Percentiles rank a stretch among this genome's conserved stretches.
phyloP scores from a whole-genome alignment of 1,140 invertebrate species.

The Drosophila setifemur region DNA sequence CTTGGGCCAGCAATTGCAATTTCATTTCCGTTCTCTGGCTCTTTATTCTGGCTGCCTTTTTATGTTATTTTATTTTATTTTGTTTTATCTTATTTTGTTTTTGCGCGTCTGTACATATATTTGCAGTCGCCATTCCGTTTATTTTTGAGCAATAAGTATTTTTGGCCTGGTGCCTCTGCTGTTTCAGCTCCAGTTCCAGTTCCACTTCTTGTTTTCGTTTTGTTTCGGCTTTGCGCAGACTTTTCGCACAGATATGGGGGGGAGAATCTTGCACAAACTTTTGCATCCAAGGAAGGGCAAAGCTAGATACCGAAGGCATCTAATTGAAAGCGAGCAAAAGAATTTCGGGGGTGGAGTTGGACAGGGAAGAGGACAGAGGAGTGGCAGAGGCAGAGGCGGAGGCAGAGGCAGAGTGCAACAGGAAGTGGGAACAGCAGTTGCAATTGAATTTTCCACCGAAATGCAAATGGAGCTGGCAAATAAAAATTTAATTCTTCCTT shows the following conservation, averaged over 20 bases:
- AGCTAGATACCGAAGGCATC: conserved; percentile 19
- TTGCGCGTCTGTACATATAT: conserved; percentile 19
- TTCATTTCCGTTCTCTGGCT: conserved; percentile 69
- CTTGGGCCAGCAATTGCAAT: conserved; percentile 72
- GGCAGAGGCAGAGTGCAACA: conserved; percentile 40
- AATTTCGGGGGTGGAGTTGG: conserved; percentile 1
- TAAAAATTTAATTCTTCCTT: conserved; percentile 46
- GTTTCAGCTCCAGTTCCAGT: neutral
- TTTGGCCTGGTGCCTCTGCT: conserved; percentile 27
- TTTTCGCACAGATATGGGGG: conserved; percentile 34
- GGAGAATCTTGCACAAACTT: conserved; percentile 46
- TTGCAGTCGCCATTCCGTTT: conserved; percentile 45
- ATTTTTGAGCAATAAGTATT: conserved; percentile 66
- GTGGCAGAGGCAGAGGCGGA: too few species aligned
- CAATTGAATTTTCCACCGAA: conserved; percentile 51
- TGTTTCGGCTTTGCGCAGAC: conserved; percentile 14
- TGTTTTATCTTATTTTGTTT: neutral
- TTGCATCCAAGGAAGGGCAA: conserved; percentile 1
- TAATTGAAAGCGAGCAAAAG: conserved; percentile 53
- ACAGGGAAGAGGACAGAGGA: too few species aligned
- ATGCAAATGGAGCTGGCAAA: conserved; percentile 42
- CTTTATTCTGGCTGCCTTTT: conserved; percentile 47
- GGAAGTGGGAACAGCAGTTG: conserved; percentile 39
- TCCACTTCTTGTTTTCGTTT: conserved; percentile 17
- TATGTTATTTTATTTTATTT: too few species aligned